These are phyloP conservation scores for Hydrolagus affinis DNA, from an alignment of 2,113 vertebrate genomes.

Conservation along the genomic window DNA sequence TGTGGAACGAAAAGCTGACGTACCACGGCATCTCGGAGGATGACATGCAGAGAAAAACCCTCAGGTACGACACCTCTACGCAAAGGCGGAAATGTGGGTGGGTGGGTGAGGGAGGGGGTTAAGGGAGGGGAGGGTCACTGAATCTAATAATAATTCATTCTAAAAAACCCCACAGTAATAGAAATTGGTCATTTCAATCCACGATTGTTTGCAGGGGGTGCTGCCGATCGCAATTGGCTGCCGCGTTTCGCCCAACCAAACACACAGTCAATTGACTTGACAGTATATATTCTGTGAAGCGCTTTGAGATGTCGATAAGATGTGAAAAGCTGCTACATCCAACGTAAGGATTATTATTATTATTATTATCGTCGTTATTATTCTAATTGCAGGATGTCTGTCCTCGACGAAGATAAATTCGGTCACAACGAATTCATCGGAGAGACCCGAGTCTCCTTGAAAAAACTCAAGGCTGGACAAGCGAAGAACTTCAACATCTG, in stretches of 20 bases:
- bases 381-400: slow-evolving; percentile 69
- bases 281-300: no score
- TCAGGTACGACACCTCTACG: slow-evolving; percentile 56
- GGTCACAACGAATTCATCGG: slow-evolving; percentile 97
- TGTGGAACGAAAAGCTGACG: slow-evolving; percentile 84
- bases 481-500: slow-evolving; percentile 93
- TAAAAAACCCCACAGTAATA: neutral
- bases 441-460: slow-evolving; percentile 86
- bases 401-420: slow-evolving; percentile 95
- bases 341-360: neutral
- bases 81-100: no score
- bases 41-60: slow-evolving; percentile 92
- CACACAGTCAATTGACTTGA: no score
- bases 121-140: no score
- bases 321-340: no score
- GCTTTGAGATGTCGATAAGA: no score
- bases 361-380: neutral
- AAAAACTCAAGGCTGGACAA: slow-evolving; percentile 87
- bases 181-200: no score
- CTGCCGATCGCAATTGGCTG: no score
- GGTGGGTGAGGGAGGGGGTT: no score
- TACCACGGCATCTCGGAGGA: slow-evolving; percentile 90
- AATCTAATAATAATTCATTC: neutral
- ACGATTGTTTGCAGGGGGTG: no score
- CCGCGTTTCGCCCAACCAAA: no score